Percentiles rank a stretch among this genome's conserved stretches.
Evolutionary conservation across 2,797 vertebrate species (phyloP).

Genomic region (Phrynocephalus guinanensis): DNA sequence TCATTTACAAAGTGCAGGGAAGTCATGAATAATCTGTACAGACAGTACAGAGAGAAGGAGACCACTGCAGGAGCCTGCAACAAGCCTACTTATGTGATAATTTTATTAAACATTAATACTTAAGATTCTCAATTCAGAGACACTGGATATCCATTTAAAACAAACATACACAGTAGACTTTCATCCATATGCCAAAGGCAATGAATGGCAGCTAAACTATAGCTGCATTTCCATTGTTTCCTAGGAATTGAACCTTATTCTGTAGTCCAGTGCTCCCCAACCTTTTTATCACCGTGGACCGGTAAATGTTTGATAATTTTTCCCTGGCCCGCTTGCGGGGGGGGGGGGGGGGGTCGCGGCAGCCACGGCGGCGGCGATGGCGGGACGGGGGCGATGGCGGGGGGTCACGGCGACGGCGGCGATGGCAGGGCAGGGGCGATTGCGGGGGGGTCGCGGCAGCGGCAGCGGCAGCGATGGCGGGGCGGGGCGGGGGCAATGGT

Average conservation of each 20-base stretch:
- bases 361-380: no score
- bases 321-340: no score
- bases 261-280: no score
- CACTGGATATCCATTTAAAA: not conserved
- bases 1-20: not conserved
- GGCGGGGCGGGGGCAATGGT: no score
- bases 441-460: no score
- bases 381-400: no score
- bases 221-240: slow-evolving; percentile 4
- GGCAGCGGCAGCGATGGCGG: no score
- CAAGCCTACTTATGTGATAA: not conserved
- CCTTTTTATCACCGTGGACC: no score
- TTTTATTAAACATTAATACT: not conserved
- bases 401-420: no score
- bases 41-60: not conserved
- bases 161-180: not conserved
- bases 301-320: no score
- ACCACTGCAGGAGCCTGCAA: not conserved
- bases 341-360: no score
- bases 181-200: not conserved
- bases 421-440: no score
- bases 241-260: not conserved
- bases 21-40: not conserved
- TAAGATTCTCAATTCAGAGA: not conserved
- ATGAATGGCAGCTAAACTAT: not conserved